A percentile compares a stretch with the other conserved stretches of the same genome.
phyloP scores from a whole-genome alignment of 2,113 vertebrate genomes.

The Eleginops maclovinus region DNA sequence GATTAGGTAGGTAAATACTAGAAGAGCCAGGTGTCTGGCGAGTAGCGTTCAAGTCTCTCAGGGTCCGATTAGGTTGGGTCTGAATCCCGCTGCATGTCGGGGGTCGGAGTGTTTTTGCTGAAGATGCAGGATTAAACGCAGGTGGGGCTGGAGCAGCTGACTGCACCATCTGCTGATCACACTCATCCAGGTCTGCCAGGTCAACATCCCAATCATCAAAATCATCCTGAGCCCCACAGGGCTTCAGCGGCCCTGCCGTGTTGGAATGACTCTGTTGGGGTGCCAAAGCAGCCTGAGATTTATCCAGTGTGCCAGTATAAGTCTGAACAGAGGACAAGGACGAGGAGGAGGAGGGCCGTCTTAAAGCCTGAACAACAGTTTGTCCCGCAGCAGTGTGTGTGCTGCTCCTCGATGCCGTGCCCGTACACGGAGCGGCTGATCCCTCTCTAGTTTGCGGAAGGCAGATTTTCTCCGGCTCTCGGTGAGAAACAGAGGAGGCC shows the following conservation, averaged over 20 bases:
- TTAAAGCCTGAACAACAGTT: constrained; percentile 51
- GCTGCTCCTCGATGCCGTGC: constrained; percentile 25
- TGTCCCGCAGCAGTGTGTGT: constrained; percentile 41
- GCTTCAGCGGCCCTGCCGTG: not conserved
- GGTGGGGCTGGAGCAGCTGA: not conserved
- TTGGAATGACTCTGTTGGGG: constrained; percentile 8
- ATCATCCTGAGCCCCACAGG: constrained; percentile 71
- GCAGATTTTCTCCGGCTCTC: constrained; percentile 33
- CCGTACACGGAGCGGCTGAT: constrained; percentile 27
- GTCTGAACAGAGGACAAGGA: not conserved
- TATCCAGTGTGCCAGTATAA: not conserved
- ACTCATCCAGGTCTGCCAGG: constrained; percentile 83
- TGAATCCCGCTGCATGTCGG: constrained; percentile 18
- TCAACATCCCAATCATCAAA: constrained; percentile 87
- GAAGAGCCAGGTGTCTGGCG: constrained; percentile 12
- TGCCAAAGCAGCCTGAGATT: constrained; percentile 17
- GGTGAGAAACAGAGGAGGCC: constrained; percentile 38
- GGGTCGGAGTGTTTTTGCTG: constrained; percentile 65
- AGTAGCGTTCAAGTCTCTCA: constrained; percentile 14
- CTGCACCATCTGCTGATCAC: constrained; percentile 46
- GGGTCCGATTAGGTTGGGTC: not conserved
- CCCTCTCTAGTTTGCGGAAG: constrained; percentile 32
- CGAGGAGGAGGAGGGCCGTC: constrained; percentile 52
- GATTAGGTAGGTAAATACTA: not conserved
- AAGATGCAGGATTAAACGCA: constrained; percentile 10